phyloP scores from a whole-genome alignment of 2,888 invertebrate species.

The Augiades crinisus region DNA sequence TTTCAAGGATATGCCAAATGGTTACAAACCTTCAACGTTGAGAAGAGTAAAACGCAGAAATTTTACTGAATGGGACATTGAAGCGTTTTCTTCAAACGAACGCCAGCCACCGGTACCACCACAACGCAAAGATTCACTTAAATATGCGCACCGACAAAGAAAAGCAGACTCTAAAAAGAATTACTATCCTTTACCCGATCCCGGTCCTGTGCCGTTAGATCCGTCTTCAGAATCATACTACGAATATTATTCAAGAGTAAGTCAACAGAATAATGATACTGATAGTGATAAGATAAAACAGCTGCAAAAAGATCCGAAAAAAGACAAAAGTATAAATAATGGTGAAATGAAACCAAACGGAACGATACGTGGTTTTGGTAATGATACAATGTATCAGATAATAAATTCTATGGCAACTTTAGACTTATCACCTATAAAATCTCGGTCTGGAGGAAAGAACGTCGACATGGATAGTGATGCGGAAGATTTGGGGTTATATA shows the following conservation, averaged over 20 bases:
- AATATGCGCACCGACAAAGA: conserved; percentile 76
- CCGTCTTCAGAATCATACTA: conserved; percentile 76
- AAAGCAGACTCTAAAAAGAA: conserved; percentile 70
- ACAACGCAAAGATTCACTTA: conserved; percentile 73
- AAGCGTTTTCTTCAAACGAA: conserved; percentile 58
- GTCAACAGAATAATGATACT: conserved; percentile 74
- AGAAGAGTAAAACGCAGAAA: conserved; percentile 79
- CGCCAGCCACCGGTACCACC: conserved; percentile 68
- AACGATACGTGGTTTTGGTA: conserved; percentile 38
- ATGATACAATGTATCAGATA: conserved; percentile 66
- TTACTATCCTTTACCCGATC: conserved; percentile 68
- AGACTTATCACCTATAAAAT: conserved; percentile 65
- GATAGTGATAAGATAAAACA: conserved; percentile 73
- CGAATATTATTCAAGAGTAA: conserved; percentile 76
- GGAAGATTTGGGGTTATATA: conserved; percentile 74
- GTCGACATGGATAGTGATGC: conserved; percentile 59
- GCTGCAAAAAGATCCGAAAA: conserved; percentile 59
- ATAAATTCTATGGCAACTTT: conserved; percentile 75
- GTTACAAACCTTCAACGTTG: conserved; percentile 82
- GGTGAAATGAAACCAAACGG: conserved; percentile 37
- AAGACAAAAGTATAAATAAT: conserved; percentile 42
- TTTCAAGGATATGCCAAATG: conserved; percentile 83
- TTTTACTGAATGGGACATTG: conserved; percentile 82
- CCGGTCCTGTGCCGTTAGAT: conserved; percentile 70
- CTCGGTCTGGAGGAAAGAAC: conserved; percentile 59